Conservation (phyloP, 2,113 vertebrate genomes). For the Cebidichthys violaceus region DNA sequence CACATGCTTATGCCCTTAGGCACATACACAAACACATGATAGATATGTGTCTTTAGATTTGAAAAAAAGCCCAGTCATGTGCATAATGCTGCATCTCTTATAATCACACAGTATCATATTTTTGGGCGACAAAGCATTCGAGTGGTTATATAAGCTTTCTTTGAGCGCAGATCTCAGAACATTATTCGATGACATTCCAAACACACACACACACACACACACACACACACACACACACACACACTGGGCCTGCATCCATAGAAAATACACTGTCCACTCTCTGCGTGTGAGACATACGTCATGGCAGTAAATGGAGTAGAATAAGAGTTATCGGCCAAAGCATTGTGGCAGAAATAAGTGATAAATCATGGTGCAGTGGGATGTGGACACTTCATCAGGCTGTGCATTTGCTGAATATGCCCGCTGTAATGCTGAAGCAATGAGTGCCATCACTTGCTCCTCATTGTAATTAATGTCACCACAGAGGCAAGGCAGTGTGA, state of each 20-base stretch:
- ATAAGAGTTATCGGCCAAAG: conserved; percentile 48
- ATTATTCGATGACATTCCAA: conserved; percentile 21
- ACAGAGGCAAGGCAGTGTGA: conserved; percentile 28
- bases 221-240: no score
- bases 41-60: conserved; percentile 19
- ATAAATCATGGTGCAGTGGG: conserved; percentile 61
- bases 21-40: conserved; percentile 30
- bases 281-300: conserved; percentile 4
- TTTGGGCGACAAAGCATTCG: conserved; percentile 4
- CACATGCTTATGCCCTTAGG: conserved; percentile 16
- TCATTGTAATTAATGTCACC: conserved; percentile 73
- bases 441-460: conserved; percentile 46
- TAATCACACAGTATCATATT: neutral
- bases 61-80: conserved; percentile 12
- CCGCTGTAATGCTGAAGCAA: conserved; percentile 49
- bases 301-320: conserved; percentile 50
- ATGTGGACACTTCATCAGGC: conserved; percentile 69
- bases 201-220: neutral
- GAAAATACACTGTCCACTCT: conserved; percentile 18
- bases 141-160: conserved; percentile 18
- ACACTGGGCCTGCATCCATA: conserved; percentile 8
- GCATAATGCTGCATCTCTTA: conserved; percentile 6
- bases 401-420: conserved; percentile 56
- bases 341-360: conserved; percentile 66
- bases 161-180: neutral